These are phyloP conservation scores for Paedocypris micromegethes DNA, from an alignment of 2,797 vertebrate genomes.

Conservation along the genomic window DNA sequence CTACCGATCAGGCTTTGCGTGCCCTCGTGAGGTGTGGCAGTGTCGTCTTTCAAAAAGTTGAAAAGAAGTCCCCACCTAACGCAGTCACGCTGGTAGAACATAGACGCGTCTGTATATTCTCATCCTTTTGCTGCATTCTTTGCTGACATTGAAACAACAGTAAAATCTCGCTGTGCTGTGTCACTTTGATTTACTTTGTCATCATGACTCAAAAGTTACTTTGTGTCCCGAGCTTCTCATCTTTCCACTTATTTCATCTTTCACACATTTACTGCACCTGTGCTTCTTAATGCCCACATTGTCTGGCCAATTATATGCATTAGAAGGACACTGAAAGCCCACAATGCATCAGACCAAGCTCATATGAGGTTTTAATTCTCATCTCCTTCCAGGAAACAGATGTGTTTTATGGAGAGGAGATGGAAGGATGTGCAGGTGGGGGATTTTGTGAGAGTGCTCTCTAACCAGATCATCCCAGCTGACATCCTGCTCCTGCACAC, in stretches of 20 bases:
- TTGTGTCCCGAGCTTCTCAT: neutral
- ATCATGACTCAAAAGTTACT: neutral
- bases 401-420: slow-evolving; percentile 66
- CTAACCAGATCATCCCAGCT: slow-evolving; percentile 85
- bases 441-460: slow-evolving; percentile 82
- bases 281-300: neutral
- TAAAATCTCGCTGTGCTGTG: neutral
- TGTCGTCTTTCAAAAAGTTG: neutral
- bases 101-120: no score
- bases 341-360: neutral
- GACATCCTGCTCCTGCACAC: slow-evolving; percentile 86
- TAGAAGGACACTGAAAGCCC: neutral
- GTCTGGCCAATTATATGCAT: slow-evolving; percentile 2
- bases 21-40: slow-evolving; percentile 5
- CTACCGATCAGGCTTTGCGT: slow-evolving; percentile 1
- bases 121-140: slow-evolving; percentile 53
- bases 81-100: slow-evolving; percentile 43
- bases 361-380: slow-evolving; percentile 14
- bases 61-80: neutral
- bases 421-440: slow-evolving; percentile 90
- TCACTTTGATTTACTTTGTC: neutral
- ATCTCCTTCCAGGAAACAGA: slow-evolving; percentile 63
- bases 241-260: neutral
- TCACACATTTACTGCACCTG: neutral
- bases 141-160: slow-evolving; percentile 23